A percentile compares a stretch with the other conserved stretches of the same genome.
Evolutionary conservation across 2,797 vertebrate genomes (phyloP).

Genomic region (Lutjanus campechanus): DNA sequence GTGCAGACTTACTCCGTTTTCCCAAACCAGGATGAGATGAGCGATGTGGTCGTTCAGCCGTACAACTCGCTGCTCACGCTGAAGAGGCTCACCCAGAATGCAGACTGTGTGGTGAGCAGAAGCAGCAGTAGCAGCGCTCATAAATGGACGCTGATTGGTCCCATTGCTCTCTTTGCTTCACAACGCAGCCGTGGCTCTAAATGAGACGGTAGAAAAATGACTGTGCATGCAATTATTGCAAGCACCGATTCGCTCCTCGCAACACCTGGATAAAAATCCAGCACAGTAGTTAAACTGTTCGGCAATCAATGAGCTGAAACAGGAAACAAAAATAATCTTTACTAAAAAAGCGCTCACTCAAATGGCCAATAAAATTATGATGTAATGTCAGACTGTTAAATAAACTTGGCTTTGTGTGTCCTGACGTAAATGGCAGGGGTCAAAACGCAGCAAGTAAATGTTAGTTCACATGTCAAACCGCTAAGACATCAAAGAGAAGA

Average conservation of each 20-base stretch:
- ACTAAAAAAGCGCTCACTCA: neutral
- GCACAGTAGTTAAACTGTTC: constrained; percentile 16
- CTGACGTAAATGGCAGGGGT: constrained; percentile 23
- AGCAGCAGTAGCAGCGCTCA: neutral
- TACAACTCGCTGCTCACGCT: constrained; percentile 98
- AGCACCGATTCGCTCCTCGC: too few relatives aligned
- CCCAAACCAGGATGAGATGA: constrained; percentile 99
- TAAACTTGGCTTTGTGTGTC: constrained; percentile 22
- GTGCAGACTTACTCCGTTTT: constrained; percentile 98
- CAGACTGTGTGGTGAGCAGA: constrained; percentile 94
- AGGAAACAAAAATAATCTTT: constrained; percentile 22
- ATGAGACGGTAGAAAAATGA: neutral
- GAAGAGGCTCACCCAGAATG: constrained; percentile 97
- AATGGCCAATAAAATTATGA: constrained; percentile 20
- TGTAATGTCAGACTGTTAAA: constrained; percentile 46
- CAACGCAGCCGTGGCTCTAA: neutral
- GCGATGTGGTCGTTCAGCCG: constrained; percentile 97
- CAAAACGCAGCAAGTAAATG: neutral
- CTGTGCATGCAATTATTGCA: constrained; percentile 1
- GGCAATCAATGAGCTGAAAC: constrained; percentile 13
- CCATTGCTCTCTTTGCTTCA: constrained; percentile 13
- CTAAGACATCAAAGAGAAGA: constrained; percentile 40
- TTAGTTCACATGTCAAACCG: constrained; percentile 5
- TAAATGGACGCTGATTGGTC: constrained; percentile 34
- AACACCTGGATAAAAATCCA: constrained; percentile 5